phyloP scores from a whole-genome alignment of 2,797 vertebrate genomes.

The Prunella strophiata region DNA sequence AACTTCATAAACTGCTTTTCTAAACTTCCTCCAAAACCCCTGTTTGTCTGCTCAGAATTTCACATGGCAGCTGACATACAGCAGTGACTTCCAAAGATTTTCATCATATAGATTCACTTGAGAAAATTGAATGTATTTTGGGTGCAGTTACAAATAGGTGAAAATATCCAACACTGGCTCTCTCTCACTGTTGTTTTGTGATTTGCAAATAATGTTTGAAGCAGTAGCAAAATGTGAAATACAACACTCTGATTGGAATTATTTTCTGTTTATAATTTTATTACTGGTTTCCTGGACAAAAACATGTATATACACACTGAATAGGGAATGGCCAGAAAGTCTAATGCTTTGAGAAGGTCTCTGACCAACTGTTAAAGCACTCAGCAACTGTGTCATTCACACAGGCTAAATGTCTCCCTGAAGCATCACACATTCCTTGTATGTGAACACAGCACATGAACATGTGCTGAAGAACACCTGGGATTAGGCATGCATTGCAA shows the following conservation, averaged over 20 bases:
- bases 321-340: neutral
- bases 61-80: neutral
- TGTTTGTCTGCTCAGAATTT: neutral
- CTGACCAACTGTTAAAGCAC: neutral
- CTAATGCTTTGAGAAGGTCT: neutral
- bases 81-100: neutral
- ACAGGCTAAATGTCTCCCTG: constrained; percentile 17
- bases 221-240: neutral
- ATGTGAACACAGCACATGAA: neutral
- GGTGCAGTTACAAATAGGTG: neutral
- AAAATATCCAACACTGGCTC: neutral
- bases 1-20: constrained; percentile 4
- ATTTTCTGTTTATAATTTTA: neutral
- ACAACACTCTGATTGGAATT: neutral
- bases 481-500: neutral
- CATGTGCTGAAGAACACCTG: neutral
- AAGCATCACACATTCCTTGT: constrained; percentile 24
- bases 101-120: neutral
- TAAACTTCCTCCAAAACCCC: neutral
- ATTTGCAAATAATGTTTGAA: neutral
- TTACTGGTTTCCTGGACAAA: neutral
- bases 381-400: constrained; percentile 2
- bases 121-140: neutral
- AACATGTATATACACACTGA: neutral
- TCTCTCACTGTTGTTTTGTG: neutral